Base-by-base conservation (phyloP, 2,888 invertebrate genomes). In the Strigamia maritima region DNA sequence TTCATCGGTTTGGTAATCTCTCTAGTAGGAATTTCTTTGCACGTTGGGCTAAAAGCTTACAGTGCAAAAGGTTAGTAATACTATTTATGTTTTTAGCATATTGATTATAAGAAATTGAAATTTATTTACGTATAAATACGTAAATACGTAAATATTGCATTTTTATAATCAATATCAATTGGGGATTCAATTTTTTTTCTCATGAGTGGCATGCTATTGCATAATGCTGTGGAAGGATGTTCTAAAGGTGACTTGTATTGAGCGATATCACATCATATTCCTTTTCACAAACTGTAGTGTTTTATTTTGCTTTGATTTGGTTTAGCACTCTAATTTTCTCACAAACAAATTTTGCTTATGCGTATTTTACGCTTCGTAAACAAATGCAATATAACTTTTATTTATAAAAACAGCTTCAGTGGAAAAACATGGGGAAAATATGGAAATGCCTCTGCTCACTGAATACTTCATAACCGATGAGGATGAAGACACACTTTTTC, bases 1-100 rank as follows among this genome's bases (percentile, higher is more conserved):
- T 90, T 92, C 31, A 86, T 93, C 7, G 99, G 99, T 0, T 88
- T 99, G 80, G 86, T 92, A 10, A 88, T 97, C 79, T 98, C 98
- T 85, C 88, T 99, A 81, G 88, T 92, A 75, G 98, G 98, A 78
- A 97, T 98, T 82, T 89, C 89, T 14, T 89, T 92, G 77, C 98
- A 98, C 86, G 91, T 96, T 40, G 86, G 92, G 16, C 80, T 86
- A 16, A 87, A 87, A 82, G 85, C 86, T 8, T 3, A 19, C 19
- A 60, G n/a, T n/a, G n/a, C 60, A 3, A 60, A 60, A 60, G 60
- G 60, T 60, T 19, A 24, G 60, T 60, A 3, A 22, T 19, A 60
- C 7, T 22, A 19, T 60, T 22, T 8, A 19, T 19, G 8, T 2
- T 2, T 60, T 19, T 60, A 7, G 2, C 31, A 4, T 31, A 6